phyloP scores from a whole-genome alignment of 1,140 invertebrate genomes.

The Chironomus striatipennis region DNA sequence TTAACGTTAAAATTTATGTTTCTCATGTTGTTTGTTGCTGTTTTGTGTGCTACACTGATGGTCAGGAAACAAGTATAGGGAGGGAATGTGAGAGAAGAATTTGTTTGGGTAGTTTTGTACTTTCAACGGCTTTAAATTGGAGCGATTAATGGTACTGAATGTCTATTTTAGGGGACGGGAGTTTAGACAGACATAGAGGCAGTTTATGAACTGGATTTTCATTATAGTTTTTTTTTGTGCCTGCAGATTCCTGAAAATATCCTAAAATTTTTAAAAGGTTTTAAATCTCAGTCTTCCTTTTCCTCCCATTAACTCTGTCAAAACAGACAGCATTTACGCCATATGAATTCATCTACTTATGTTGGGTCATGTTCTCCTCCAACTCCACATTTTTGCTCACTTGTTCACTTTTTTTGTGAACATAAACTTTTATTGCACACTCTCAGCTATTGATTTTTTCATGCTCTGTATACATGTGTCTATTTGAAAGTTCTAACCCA shows the following conservation, averaged over 20 bases:
- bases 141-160: no score
- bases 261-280: no score
- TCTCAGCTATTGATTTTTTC: not conserved
- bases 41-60: not conserved
- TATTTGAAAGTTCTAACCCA: no score
- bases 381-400: not conserved
- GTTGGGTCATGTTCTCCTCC: not conserved
- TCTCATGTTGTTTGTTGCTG: conserved; percentile 5
- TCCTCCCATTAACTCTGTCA: no score
- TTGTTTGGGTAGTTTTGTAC: not conserved
- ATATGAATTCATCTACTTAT: no score
- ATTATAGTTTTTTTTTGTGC: no score
- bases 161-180: no score
- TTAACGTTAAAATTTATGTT: conserved; percentile 17
- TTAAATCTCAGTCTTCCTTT: no score
- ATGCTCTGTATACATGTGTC: not conserved
- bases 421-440: conserved; percentile 8
- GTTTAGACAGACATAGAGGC: no score
- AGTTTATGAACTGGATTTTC: no score
- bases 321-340: no score
- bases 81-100: not conserved
- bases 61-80: not conserved
- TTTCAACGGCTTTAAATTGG: not conserved
- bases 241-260: not conserved
- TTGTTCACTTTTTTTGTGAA: not conserved